phyloP scores from a whole-genome alignment of 2,797 vertebrate species.

The Perdix hodgsoniae region DNA sequence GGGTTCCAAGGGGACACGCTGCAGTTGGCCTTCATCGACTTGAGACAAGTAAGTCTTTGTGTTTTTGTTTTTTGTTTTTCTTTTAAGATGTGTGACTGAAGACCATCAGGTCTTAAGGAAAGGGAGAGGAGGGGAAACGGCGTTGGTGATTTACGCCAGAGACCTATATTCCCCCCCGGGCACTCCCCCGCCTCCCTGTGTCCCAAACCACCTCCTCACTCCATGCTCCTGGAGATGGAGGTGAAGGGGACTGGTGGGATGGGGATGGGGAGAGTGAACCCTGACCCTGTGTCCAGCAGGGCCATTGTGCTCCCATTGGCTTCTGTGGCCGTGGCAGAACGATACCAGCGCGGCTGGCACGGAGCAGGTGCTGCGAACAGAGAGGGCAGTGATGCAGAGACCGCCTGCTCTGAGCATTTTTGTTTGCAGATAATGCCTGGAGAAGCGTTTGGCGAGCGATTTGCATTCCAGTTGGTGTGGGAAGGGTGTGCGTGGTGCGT shows the following conservation, averaged over 20 bases:
- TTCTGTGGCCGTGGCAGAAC: slow-evolving; percentile 52
- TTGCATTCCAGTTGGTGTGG: slow-evolving; percentile 36
- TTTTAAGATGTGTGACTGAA: slow-evolving; percentile 90
- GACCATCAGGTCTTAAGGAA: slow-evolving; percentile 88
- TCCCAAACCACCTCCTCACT: slow-evolving; percentile 73
- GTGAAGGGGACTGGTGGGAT: slow-evolving; percentile 74
- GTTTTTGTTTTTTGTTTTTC: slow-evolving; percentile 88
- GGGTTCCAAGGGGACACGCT: slow-evolving; percentile 99
- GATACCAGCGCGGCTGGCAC: slow-evolving; percentile 57
- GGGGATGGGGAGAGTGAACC: slow-evolving; percentile 37
- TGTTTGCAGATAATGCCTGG: slow-evolving; percentile 67
- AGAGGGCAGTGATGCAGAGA: slow-evolving; percentile 73
- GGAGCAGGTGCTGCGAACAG: slow-evolving; percentile 76
- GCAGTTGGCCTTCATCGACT: slow-evolving; percentile 99
- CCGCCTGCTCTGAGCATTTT: slow-evolving; percentile 66
- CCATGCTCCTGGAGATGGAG: slow-evolving; percentile 73
- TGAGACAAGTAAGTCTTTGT: slow-evolving; percentile 99
- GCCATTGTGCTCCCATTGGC: slow-evolving; percentile 69
- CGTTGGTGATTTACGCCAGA: slow-evolving; percentile 78
- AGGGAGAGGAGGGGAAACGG: slow-evolving; percentile 77
- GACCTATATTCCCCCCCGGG: slow-evolving; percentile 72
- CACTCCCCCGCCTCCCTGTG: not conserved
- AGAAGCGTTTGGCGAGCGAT: slow-evolving; percentile 58
- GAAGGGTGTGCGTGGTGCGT: not conserved
- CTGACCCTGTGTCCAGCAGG: slow-evolving; percentile 72